Conservation (phyloP, 2,797 vertebrate genomes). For the Mus minutoides region DNA sequence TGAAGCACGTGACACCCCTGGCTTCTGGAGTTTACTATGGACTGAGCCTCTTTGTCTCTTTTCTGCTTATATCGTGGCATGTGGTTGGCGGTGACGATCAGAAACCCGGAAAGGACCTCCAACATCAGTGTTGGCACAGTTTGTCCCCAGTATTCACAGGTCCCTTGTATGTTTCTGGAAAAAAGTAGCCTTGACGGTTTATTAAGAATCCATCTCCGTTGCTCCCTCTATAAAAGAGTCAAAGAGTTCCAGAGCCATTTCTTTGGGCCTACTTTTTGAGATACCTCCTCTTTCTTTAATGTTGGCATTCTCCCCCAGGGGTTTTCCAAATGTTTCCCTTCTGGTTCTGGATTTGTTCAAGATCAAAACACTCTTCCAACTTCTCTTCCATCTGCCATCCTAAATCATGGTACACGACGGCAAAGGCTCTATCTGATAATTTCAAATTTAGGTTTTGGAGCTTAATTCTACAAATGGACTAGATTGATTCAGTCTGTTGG, state of each 20-base stretch:
- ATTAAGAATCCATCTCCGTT: background rate
- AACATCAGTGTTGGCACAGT: background rate
- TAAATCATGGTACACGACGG: background rate
- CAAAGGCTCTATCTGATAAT: background rate
- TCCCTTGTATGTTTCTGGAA: slow-evolving; percentile 36
- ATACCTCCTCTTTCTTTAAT: slow-evolving; percentile 17
- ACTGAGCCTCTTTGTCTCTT: slow-evolving; percentile 66
- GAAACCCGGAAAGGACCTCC: slow-evolving; percentile 39
- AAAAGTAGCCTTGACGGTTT: background rate
- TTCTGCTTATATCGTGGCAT: slow-evolving; percentile 58
- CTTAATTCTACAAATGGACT: slow-evolving; percentile 1
- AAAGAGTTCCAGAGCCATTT: slow-evolving; percentile 45
- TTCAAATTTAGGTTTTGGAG: slow-evolving; percentile 9
- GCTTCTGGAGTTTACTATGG: slow-evolving; percentile 15
- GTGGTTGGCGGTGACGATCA: slow-evolving; percentile 51
- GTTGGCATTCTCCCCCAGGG: slow-evolving; percentile 37
- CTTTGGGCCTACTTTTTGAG: background rate
- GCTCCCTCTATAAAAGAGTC: slow-evolving; percentile 39
- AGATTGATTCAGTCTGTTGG: background rate
- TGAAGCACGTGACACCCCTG: background rate
- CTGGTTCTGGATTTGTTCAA: slow-evolving; percentile 9
- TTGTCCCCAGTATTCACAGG: slow-evolving; percentile 12
- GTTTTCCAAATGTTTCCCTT: background rate
- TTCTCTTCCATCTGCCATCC: background rate
- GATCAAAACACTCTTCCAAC: background rate